Percentiles rank a stretch among this genome's conserved stretches.
Conservation (phyloP, 1,140 invertebrate genomes). For the Bombus fervidus region DNA sequence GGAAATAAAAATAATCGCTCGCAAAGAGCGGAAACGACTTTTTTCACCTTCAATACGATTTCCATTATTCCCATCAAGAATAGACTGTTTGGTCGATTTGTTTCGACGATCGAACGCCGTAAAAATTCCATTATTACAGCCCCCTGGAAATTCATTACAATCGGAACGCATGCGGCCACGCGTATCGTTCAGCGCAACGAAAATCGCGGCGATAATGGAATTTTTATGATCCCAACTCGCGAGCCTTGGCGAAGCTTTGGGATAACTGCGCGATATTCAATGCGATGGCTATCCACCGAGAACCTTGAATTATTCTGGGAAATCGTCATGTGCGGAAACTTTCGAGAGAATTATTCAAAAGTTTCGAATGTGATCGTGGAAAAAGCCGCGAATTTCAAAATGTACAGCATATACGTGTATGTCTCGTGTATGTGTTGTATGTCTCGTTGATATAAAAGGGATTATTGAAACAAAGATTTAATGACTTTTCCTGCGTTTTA, state of each 20-base stretch:
- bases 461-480: too few relatives aligned
- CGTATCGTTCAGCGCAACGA: neutral
- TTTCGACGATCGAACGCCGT: slow-evolving; percentile 18
- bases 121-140: slow-evolving; percentile 23
- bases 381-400: too few relatives aligned
- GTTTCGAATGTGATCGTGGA: too few relatives aligned
- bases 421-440: too few relatives aligned
- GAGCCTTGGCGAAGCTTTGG: neutral
- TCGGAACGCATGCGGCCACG: neutral
- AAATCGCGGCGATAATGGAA: slow-evolving; percentile 8
- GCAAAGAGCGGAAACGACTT: neutral
- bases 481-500: too few relatives aligned
- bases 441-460: too few relatives aligned
- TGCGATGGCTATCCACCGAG: too few relatives aligned
- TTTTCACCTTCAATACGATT: neutral
- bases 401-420: too few relatives aligned
- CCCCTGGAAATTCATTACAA: slow-evolving; percentile 20
- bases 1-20: neutral
- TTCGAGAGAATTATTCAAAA: neutral
- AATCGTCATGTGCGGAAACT: neutral
- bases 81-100: neutral
- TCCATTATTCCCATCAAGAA: slow-evolving; percentile 7
- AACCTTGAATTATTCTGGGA: neutral
- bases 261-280: neutral
- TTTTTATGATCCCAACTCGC: neutral